Evolutionary conservation across 1,140 invertebrate genomes (phyloP).

Genomic region (Drosophila biarmipes): DNA sequence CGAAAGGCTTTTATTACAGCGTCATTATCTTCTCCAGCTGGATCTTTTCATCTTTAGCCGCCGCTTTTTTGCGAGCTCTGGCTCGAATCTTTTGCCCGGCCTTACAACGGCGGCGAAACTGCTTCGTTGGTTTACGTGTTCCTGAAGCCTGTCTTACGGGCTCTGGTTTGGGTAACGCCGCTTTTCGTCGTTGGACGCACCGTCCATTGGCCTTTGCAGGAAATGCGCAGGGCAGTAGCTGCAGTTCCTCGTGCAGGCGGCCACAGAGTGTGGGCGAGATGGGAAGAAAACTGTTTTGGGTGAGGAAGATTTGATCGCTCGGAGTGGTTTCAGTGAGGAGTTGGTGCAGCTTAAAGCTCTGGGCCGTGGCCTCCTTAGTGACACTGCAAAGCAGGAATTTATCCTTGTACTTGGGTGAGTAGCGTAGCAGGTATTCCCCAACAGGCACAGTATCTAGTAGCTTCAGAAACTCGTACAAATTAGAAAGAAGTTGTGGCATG

Average conservation of each 20-base stretch:
- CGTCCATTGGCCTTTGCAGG: constrained; percentile 17
- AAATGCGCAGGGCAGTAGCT: constrained; percentile 66
- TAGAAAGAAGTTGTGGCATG: constrained; percentile 46
- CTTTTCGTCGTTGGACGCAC: background rate
- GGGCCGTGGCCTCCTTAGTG: constrained; percentile 28
- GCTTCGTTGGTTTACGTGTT: background rate
- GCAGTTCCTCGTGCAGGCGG: constrained; percentile 49
- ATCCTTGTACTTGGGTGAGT: constrained; percentile 60
- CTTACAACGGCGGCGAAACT: background rate
- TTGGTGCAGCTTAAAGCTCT: constrained; percentile 49
- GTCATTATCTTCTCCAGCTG: constrained; percentile 56
- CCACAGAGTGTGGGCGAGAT: constrained; percentile 57
- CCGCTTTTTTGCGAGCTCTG: constrained; percentile 9
- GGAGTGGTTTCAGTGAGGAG: constrained; percentile 33
- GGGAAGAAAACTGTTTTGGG: constrained; percentile 54
- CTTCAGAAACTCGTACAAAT: constrained; percentile 67
- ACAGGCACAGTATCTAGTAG: constrained; percentile 43
- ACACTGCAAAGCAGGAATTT: constrained; percentile 63
- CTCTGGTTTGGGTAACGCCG: background rate
- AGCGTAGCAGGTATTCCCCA: constrained; percentile 65
- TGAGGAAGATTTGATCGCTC: constrained; percentile 52
- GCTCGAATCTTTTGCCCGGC: background rate
- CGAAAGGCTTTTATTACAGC: constrained; percentile 19
- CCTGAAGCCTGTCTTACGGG: background rate
- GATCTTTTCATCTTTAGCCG: background rate